Evolutionary conservation across 2,797 vertebrate genomes (phyloP).

Genomic region (Clarias platycephalus): DNA sequence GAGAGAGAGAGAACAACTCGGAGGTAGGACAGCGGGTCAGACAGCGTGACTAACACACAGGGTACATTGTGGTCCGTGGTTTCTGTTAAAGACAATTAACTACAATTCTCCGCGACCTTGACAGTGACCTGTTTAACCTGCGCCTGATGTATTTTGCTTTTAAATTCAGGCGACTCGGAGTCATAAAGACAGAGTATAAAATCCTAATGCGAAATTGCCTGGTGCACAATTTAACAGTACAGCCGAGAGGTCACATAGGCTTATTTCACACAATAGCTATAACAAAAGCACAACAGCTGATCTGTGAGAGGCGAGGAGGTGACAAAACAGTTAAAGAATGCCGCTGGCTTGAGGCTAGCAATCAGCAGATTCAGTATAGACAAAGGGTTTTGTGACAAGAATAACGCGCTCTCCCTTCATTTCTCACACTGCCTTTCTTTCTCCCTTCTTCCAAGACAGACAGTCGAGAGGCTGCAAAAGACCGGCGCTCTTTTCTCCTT

Average conservation of each 20-base stretch:
- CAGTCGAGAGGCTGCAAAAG: slow-evolving; percentile 91
- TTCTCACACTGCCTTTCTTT: slow-evolving; percentile 34
- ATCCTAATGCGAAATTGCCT: slow-evolving; percentile 77
- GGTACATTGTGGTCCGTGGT: background rate
- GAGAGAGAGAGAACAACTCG: background rate
- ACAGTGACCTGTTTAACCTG: slow-evolving; percentile 38
- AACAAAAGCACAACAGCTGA: slow-evolving; percentile 99
- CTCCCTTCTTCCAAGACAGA: slow-evolving; percentile 77
- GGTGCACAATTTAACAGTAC: slow-evolving; percentile 81
- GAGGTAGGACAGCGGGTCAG: background rate
- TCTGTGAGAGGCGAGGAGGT: slow-evolving; percentile 91
- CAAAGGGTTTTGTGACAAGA: slow-evolving; percentile 93
- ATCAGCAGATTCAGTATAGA: slow-evolving; percentile 87
- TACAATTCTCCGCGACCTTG: slow-evolving; percentile 17
- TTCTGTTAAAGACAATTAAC: slow-evolving; percentile 26
- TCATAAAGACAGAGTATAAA: slow-evolving; percentile 75
- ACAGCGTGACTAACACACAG: background rate
- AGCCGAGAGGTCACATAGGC: slow-evolving; percentile 93
- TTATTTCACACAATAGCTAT: slow-evolving; percentile 98
- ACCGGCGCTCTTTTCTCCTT: slow-evolving; percentile 99
- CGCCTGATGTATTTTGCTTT: slow-evolving; percentile 33
- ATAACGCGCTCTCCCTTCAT: slow-evolving; percentile 76
- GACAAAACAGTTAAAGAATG: slow-evolving; percentile 92
- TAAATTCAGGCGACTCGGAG: slow-evolving; percentile 52
- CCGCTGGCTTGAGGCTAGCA: slow-evolving; percentile 90